Base-by-base conservation (phyloP, 2,113 vertebrate species). In the Hyperoodon ampullatus region DNA sequence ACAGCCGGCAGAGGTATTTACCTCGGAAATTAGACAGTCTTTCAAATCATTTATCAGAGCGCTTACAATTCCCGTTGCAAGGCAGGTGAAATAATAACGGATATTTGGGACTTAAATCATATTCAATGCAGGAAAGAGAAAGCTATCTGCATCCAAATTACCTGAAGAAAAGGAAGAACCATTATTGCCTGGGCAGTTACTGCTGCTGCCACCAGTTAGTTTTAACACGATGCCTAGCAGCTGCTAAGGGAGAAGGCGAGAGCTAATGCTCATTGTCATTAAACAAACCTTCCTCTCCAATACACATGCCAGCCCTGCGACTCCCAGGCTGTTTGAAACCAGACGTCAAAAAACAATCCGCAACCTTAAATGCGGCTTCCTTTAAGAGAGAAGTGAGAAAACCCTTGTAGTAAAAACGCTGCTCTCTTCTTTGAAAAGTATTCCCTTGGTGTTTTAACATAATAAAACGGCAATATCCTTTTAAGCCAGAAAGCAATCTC, bases 21-120 rank as follows among this genome's bases (percentile, higher is more conserved):
- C 39, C 39, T 39, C 4, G 6, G 92, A 97, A 96, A 97, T 90
- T 39, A 95, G 33, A 80, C 84, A 90, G 60, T 58, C 92, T 96
- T 75, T 93, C 70, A 60, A 94, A 82, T 88, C 82, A 80, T 66
- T 98, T 96, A 18, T 94, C 90, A 85, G 83, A 85, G 92, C n/a
- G 28, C 68, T 95, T 90, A 68, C 61, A 70, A 90, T 93, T 89
- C 89, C 88, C 86, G 23, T 89, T 70, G 92, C 42, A 88, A 96
- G 30, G 84, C 63, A 95, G 84, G 90, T 84, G 85, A 96, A 87
- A 83, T 96, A 88, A 61, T 35, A 95, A 94, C 21, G 71, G 74
- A 68, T 96, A 18, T 81, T 94, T 70, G 90, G 50, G 33, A 35
- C 83, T 66, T 47, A 55, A 90, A 93, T 92, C 80, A 66, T 88